Base-by-base conservation (phyloP, 2,113 vertebrate species). In the Probosciger aterrimus region DNA sequence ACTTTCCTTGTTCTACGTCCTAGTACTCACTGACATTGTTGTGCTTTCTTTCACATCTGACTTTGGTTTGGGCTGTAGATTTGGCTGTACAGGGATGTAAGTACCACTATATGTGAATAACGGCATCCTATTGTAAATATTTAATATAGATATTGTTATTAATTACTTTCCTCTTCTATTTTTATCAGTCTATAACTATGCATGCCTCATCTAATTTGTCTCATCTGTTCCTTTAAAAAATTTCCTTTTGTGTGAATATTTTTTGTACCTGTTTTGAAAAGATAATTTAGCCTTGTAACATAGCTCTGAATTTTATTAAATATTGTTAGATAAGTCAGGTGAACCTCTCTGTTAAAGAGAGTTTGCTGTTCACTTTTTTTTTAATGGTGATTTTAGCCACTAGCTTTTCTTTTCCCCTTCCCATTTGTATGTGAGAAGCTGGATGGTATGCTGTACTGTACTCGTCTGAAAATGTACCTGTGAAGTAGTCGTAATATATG, bases 61-160 rank as follows among this genome's bases (percentile, higher is more conserved):
- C 99, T 99, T 99, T 99, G 99, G 98, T 99, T 99, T 99, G 99
- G 99, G 98, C 99, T 99, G 98, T 99, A 99, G 99, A 99, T 99
- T 98, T 99, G 99, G 99, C 99, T 99, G 99, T 99, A 99, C 99
- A 99, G 99, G 99, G 99, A 99, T 99, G 99, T 99, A 99, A 99
- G 99, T 99, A 99, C 98, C 98, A 99, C 99, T 99, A 98, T 99
- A 98, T 98, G 98, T 98, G 97, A 98, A 98, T 98, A 98, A 98
- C 94, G 74, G 93, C 95, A 97, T 97, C 97, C 97, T 98, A 96
- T 97, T 97, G 93, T 98, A 96, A 98, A 96, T 97, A 97, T 97
- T 97, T 96, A 95, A 86, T 97, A 96, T 97, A 97, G 96, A 96
- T 86, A 97, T 90, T 96, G 95, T 97, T 97, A 96, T 98, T 97